phyloP scores from a whole-genome alignment of 1,140 invertebrate species.

The Eupristina koningsbergeri region DNA sequence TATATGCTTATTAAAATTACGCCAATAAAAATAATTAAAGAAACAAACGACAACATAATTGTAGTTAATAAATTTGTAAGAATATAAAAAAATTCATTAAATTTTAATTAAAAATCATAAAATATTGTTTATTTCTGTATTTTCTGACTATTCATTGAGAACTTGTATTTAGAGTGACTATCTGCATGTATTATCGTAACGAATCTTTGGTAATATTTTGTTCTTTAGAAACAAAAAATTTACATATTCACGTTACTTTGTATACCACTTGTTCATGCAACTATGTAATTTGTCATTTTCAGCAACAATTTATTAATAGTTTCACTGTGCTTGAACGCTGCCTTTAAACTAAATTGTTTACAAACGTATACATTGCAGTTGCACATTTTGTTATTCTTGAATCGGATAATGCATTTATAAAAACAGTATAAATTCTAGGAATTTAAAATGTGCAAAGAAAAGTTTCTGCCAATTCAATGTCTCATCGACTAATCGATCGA shows the following conservation, averaged over 20 bases:
- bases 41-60: too few species aligned
- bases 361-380: too few species aligned
- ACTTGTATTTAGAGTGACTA: too few species aligned
- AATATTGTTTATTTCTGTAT: too few species aligned
- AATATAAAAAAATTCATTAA: too few species aligned
- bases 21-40: too few species aligned
- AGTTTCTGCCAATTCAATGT: too few species aligned
- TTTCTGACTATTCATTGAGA: too few species aligned
- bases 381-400: neutral
- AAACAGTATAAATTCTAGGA: neutral
- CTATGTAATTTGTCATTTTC: neutral
- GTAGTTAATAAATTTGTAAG: too few species aligned
- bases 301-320: neutral
- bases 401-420: neutral
- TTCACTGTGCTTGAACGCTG: neutral
- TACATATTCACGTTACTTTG: neutral
- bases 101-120: too few species aligned
- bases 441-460: neutral
- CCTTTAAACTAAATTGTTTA: neutral
- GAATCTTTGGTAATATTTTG: neutral
- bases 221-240: neutral
- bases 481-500: too few species aligned
- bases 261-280: neutral
- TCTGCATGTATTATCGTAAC: neutral
- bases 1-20: too few species aligned